Evolutionary conservation across 2,888 invertebrate genomes (phyloP), one percentile per base, ranked within the genome.

Genomic region (Agrotis clavis): DNA sequence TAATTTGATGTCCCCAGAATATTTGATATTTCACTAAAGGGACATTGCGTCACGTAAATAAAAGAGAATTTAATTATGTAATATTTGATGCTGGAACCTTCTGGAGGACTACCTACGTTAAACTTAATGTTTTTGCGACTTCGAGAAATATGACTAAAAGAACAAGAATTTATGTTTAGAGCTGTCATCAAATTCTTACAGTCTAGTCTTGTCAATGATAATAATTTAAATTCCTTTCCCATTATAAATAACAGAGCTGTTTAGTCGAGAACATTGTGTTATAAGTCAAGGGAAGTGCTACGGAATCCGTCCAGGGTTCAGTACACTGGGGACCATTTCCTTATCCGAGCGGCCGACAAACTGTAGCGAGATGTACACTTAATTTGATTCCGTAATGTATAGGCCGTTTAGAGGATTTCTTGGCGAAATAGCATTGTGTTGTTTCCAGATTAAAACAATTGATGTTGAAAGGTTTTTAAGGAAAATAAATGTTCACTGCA

Each of bases 291-390:
- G 45, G 6, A 64, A 67, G 69, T 57, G 30, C 60, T 53, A 35
- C 56, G 25, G 62, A 67, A 71, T 85, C 59, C 68, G 66, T 68
- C 76, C 67, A 68, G 78, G 68, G 62, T 66, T 85, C 57, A 11
- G 51, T 57, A 65, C 85, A 68, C 83, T 41, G 59, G 85, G 83
- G 85, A 85, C 71, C 76, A n/a, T 68, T 85, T 79, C 74, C 82
- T 85, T 83, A 79, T 79, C 63, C 63, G 65, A 68, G 56, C 69
- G 67, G 71, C 75, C 83, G 59, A 75, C 73, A 78, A 82, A 74
- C 82, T 85, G 75, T 85, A 75, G 73, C 72, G 65, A 81, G 70
- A 82, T 85, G 82, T 85, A 82, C 79, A 81, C 75, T 79, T 75
- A 83, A 83, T 79, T 85, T 85, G 71, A 82, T 82, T 79, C 67